These are phyloP conservation scores for Siniperca obscura DNA, from an alignment of 2,797 vertebrate genomes.

Conservation along the genomic window DNA sequence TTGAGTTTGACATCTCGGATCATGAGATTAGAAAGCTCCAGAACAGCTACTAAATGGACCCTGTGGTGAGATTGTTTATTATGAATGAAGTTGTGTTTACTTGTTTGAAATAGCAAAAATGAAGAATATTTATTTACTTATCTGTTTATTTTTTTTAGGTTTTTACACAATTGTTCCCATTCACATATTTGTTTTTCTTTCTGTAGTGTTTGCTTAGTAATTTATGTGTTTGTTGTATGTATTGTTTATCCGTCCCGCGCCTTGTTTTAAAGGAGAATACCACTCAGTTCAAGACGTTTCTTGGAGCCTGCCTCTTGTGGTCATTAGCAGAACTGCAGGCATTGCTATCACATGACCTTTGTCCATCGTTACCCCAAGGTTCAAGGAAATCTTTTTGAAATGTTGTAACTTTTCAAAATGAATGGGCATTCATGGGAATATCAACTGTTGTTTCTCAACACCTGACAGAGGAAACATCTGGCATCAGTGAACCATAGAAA, in stretches of 20 bases:
- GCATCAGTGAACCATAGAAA: conserved; percentile 35
- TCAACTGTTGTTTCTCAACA: conserved; percentile 2
- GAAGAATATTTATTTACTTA: background rate
- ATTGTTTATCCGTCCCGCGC: background rate
- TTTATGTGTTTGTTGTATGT: background rate
- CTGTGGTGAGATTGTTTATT: background rate
- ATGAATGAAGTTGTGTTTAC: background rate
- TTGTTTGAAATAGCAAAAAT: conserved; percentile 1
- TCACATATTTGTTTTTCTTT: background rate
- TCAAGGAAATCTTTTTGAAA: conserved; percentile 8
- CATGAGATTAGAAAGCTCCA: background rate
- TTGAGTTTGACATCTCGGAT: background rate
- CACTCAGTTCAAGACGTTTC: background rate
- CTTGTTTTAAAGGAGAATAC: conserved; percentile 6
- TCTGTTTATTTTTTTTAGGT: background rate
- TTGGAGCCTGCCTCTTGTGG: background rate
- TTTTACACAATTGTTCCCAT: background rate
- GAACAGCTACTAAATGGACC: background rate
- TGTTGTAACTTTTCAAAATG: background rate
- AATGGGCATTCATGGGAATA: conserved; percentile 12
- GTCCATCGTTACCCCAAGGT: background rate
- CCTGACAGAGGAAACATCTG: background rate
- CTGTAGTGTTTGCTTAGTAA: background rate
- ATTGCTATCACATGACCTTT: background rate
- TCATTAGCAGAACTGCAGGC: background rate